phyloP scores from a whole-genome alignment of 2,113 vertebrate genomes.

The Oreochromis aureus region DNA sequence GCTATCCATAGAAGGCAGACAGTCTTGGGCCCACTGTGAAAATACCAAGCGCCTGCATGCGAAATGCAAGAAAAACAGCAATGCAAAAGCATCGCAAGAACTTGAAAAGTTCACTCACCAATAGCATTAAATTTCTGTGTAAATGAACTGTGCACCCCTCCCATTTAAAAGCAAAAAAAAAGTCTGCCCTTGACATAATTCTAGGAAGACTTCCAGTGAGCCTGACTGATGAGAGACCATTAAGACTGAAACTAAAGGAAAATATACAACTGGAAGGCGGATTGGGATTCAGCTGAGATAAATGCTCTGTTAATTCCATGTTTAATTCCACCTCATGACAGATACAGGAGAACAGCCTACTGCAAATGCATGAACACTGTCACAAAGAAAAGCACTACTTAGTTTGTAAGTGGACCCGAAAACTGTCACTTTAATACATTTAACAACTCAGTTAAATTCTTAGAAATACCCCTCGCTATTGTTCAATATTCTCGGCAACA shows the following conservation, averaged over 20 bases:
- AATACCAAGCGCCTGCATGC: slow-evolving; percentile 22
- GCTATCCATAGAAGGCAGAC: not conserved
- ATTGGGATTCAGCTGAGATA: not conserved
- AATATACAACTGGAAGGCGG: slow-evolving; percentile 37
- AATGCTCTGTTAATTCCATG: not conserved
- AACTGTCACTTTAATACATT: not conserved
- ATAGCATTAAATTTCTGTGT: slow-evolving; percentile 46
- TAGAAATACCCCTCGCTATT: not conserved
- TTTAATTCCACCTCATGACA: not conserved
- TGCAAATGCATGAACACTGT: not conserved
- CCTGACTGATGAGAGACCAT: slow-evolving; percentile 30
- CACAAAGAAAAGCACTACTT: not conserved
- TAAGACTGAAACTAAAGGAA: slow-evolving; percentile 31
- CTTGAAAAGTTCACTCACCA: slow-evolving; percentile 11
- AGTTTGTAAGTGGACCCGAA: not conserved
- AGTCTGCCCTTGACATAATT: slow-evolving; percentile 40
- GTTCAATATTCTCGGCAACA: not conserved
- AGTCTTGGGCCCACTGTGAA: slow-evolving; percentile 24
- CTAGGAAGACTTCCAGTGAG: slow-evolving; percentile 34
- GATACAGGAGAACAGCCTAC: not conserved
- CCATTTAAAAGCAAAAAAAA: slow-evolving; percentile 16
- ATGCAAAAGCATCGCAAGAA: not conserved
- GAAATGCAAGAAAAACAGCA: slow-evolving; percentile 49
- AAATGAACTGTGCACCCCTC: slow-evolving; percentile 38
- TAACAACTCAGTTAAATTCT: not conserved